phyloP scores from a whole-genome alignment of 2,888 invertebrate genomes.

The Trachelus tabidus region DNA sequence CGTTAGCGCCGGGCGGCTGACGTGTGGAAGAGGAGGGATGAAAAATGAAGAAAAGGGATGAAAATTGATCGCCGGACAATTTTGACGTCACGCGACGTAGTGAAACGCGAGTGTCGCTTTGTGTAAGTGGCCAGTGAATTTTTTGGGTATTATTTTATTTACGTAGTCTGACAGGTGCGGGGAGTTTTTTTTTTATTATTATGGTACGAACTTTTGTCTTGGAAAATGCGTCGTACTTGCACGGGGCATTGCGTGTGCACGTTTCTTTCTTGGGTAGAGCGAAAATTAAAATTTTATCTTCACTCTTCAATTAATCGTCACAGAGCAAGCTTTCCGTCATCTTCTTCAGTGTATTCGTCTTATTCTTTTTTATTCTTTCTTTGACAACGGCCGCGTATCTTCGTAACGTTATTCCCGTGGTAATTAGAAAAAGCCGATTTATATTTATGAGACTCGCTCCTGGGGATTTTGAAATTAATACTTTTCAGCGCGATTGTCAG shows the following conservation, averaged over 20 bases:
- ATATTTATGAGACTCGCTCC: constrained; percentile 56
- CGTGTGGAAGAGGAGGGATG: neutral
- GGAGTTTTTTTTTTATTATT: neutral
- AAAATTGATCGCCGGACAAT: neutral
- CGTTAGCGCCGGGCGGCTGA: neutral
- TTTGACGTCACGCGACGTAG: constrained; percentile 17
- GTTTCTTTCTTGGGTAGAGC: no score
- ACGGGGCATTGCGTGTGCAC: no score
- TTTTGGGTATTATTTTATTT: no score
- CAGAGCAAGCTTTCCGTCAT: neutral
- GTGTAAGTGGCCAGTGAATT: no score
- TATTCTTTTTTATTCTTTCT: neutral
- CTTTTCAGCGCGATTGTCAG: constrained; percentile 7
- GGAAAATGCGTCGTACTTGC: neutral
- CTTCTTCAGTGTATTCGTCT: neutral
- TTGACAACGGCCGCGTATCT: no score
- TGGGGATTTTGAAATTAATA: constrained; percentile 20
- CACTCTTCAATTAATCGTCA: constrained; percentile 25
- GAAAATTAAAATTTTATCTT: no score
- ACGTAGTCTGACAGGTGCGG: no score
- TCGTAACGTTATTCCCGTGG: constrained; percentile 26
- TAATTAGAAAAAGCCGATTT: constrained; percentile 60
- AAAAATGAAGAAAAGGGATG: neutral
- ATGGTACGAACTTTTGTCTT: no score
- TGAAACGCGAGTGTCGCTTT: constrained; percentile 23